phyloP scores from a whole-genome alignment of 1,140 invertebrate species.

The Chionoecetes opilio region DNA sequence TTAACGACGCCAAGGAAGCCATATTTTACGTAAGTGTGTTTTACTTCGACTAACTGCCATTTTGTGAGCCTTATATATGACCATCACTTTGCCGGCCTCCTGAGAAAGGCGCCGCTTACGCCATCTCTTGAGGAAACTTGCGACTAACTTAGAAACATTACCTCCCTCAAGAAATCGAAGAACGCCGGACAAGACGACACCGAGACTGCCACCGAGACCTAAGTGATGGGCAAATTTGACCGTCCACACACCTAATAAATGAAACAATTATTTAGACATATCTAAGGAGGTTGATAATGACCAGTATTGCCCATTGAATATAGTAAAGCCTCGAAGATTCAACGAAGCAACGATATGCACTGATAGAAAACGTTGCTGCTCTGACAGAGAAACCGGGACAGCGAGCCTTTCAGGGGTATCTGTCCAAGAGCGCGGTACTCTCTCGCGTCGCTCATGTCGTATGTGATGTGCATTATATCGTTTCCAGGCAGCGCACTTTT shows the following conservation, averaged over 20 bases:
- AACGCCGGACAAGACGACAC: conserved; percentile 25
- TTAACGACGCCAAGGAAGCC: conserved; percentile 76
- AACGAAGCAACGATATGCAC: conserved; percentile 51
- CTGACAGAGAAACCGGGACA: conserved; percentile 56
- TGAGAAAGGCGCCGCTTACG: conserved; percentile 69
- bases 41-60: conserved; percentile 81
- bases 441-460: background rate
- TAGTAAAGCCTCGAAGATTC: conserved; percentile 43
- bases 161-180: conserved; percentile 71
- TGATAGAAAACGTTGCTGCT: conserved; percentile 63
- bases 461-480: background rate
- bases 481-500: background rate
- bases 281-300: background rate
- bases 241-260: background rate
- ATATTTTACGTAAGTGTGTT: conserved; percentile 81
- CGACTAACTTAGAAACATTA: conserved; percentile 68
- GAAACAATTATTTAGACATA: background rate
- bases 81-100: conserved; percentile 61
- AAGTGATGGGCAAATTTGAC: background rate
- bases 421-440: background rate
- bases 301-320: background rate
- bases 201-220: background rate
- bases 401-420: background rate
- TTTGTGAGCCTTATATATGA: conserved; percentile 81
- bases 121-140: conserved; percentile 77